Base-by-base conservation (phyloP, 2,888 invertebrate genomes). In the Dynastes maya region DNA sequence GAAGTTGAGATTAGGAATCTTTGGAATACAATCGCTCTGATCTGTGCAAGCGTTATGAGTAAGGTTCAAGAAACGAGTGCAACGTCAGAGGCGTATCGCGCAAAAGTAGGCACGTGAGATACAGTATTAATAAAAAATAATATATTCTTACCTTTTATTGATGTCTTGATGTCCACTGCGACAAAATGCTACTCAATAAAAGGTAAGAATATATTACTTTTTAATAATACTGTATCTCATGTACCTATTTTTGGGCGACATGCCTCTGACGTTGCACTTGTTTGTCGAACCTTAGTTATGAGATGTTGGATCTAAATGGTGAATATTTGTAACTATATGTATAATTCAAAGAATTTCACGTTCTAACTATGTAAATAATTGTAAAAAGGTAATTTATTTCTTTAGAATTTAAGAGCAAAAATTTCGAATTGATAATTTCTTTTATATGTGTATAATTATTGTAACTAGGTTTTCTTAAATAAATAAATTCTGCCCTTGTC, bases 361-460 rank as follows among this genome's bases (percentile, higher is more conserved):
- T 55, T 6, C 55, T 16, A 55, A 16, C n/a, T 55, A n/a, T 55
- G 55, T 55, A 55, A 55, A 55, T 55, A 55, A 55, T 55, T 55
- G 55, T 55, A 55, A 16, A 55, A 55, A 55, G 16, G 5, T 55
- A 55, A 55, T 55, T 55, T 55, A 55, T 55, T 55, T 55, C n/a
- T 55, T 55, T 55, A 55, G 55, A n/a, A 16, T 55, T 16, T 55
- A 55, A 55, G 55, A 45, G 11, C 8, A 45, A 8, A 8, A 55
- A 16, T 55, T 55, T 55, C 55, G 55, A 53, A 11, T 55, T 55
- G 6, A 55, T 55, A 55, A 55, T 55, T 55, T 55, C n/a, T 55
- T 55, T 55, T 55, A 6, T 55, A 55, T 55, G 13, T n/a, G 55
- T 55, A 13, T 55, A 16, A 55, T 55, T 55, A 16, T 55, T 45